Evolutionary conservation across 1,140 invertebrate genomes (phyloP).

Genomic region (Cataglyphis hispanica): DNA sequence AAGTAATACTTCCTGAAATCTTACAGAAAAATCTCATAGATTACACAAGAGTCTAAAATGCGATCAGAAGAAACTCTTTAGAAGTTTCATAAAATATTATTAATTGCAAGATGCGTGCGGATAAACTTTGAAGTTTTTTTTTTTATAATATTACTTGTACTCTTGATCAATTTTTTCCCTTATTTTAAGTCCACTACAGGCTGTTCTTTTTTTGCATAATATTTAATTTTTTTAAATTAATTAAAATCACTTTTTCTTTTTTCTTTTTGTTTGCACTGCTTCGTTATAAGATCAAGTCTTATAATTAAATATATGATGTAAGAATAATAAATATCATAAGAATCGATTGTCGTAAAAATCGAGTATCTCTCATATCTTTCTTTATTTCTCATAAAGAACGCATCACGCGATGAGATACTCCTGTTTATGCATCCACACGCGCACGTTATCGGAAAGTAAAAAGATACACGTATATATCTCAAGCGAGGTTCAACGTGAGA

Average conservation of each 20-base stretch:
- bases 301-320: neutral
- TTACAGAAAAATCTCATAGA: constrained; percentile 1
- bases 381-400: constrained; percentile 9
- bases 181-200: neutral
- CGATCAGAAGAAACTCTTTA: neutral
- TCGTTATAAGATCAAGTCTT: neutral
- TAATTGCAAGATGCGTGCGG: neutral
- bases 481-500: constrained; percentile 4
- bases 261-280: neutral
- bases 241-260: neutral
- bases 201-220: neutral
- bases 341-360: neutral
- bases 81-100: neutral
- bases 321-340: constrained; percentile 7
- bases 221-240: constrained; percentile 10
- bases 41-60: neutral
- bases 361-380: constrained; percentile 6
- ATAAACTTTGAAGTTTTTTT: neutral
- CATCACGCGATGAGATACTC: constrained; percentile 12
- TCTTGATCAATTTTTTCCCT: neutral
- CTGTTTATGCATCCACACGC: constrained; percentile 2
- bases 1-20: constrained; percentile 10
- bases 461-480: neutral
- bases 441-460: constrained; percentile 23
- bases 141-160: neutral